These are phyloP conservation scores for Erynnis tages DNA, from an alignment of 2,888 invertebrate genomes.

Conservation along the genomic window DNA sequence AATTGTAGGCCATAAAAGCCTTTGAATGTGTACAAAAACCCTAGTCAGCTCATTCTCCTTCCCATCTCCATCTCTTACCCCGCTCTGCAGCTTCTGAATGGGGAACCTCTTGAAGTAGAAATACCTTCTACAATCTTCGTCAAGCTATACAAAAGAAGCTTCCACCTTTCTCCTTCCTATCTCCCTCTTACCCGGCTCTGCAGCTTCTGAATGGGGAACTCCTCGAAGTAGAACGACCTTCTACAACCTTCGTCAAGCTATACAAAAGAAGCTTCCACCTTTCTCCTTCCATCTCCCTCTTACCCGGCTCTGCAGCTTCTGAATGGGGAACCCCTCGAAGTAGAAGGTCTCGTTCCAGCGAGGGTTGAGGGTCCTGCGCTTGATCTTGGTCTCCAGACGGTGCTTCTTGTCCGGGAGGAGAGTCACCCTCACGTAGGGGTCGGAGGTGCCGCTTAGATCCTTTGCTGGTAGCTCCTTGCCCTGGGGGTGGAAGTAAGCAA, in stretches of 20 bases:
- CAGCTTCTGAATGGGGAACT: constrained; percentile 95
- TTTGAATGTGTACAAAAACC: too few species aligned
- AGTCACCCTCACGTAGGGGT: constrained; percentile 95
- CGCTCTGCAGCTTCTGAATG: constrained; percentile 94
- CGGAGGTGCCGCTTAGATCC: constrained; percentile 95
- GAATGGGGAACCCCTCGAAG: constrained; percentile 96
- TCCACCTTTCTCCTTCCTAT: too few species aligned
- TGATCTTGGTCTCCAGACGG: constrained; percentile 95
- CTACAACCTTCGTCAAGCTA: too few species aligned
- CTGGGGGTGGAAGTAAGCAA: constrained; percentile 63
- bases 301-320: constrained; percentile 94
- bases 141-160: too few species aligned
- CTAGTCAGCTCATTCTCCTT: too few species aligned
- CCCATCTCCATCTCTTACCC: constrained; percentile 75
- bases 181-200: constrained; percentile 86
- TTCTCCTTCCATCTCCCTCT: too few species aligned
- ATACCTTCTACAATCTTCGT: too few species aligned
- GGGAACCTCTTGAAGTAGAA: constrained; percentile 97
- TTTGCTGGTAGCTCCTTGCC: constrained; percentile 97
- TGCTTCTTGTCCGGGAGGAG: constrained; percentile 95
- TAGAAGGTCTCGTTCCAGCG: constrained; percentile 97
- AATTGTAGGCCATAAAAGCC: too few species aligned
- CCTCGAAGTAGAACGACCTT: constrained; percentile 92
- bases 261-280: too few species aligned
- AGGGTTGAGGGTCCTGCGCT: constrained; percentile 93